phyloP scores from a whole-genome alignment of 2,797 vertebrate species.

The Morelia viridis region DNA sequence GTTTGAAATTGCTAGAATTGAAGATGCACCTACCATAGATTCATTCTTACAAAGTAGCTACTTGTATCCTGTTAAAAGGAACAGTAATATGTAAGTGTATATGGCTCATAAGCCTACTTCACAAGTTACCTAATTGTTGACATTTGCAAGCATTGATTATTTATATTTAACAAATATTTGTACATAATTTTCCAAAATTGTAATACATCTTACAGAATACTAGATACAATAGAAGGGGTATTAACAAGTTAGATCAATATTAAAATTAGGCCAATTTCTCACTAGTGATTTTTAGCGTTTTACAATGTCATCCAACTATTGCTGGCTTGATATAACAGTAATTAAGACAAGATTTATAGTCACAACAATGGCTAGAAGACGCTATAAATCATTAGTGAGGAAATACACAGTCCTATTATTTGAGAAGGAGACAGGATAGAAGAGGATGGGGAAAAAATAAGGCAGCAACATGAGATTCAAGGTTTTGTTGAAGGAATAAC shows the following conservation, averaged over 20 bases:
- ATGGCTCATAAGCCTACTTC: neutral
- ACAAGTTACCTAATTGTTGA: neutral
- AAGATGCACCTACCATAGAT: neutral
- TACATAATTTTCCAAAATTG: neutral
- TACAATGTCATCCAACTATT: neutral
- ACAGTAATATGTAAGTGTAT: neutral
- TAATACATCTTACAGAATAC: neutral
- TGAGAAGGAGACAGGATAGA: neutral
- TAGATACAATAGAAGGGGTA: neutral
- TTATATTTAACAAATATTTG: neutral
- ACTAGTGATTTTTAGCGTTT: neutral
- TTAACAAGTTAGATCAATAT: neutral
- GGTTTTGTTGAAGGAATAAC: neutral
- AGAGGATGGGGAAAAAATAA: neutral
- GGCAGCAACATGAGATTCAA: neutral
- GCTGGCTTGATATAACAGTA: neutral
- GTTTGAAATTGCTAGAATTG: neutral
- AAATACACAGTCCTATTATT: neutral
- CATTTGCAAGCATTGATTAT: neutral
- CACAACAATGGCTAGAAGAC: neutral
- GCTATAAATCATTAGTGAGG: neutral
- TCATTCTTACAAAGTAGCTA: conserved; percentile 11
- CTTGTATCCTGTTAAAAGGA: neutral
- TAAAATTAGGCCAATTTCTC: neutral
- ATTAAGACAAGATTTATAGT: neutral